Evolutionary conservation across 30 jellyfish, hydroid and myxozoan species (phyloP).

Genomic region (Cassiopea xamachana): DNA sequence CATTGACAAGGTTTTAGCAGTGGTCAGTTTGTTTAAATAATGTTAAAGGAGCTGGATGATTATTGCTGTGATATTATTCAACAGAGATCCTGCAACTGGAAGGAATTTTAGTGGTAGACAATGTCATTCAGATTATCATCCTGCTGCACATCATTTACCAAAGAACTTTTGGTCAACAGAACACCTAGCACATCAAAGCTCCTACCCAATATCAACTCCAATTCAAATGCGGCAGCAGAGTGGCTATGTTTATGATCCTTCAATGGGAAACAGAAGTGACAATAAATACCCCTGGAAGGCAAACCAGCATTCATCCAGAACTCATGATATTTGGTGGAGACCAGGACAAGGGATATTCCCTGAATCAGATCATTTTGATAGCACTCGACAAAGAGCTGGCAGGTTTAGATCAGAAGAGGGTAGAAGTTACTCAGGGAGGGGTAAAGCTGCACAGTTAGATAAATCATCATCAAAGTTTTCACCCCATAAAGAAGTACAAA

Average conservation of each 20-base stretch:
- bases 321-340: constrained; percentile 13
- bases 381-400: constrained; percentile 8
- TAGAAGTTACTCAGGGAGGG: constrained; percentile 5
- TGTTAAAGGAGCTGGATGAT: no score
- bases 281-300: constrained; percentile 26
- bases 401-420: constrained; percentile 14
- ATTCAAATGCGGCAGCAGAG: constrained; percentile 23
- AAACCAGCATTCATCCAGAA: constrained; percentile 10
- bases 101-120: constrained; percentile 25
- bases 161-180: constrained; percentile 60
- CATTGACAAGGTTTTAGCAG: no score
- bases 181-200: background rate
- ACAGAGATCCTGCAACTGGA: constrained; percentile 32
- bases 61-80: background rate
- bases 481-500: constrained; percentile 37
- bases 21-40: background rate
- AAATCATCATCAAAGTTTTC: constrained; percentile 9
- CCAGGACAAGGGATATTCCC: constrained; percentile 3
- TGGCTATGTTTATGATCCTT: constrained; percentile 22
- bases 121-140: background rate
- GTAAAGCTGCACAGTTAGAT: background rate
- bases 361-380: constrained; percentile 21
- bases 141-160: constrained; percentile 30
- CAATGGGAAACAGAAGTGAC: constrained; percentile 25
- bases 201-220: background rate